phyloP scores from a whole-genome alignment of 2,113 vertebrate genomes.

The Eulacestoma nigropectus region DNA sequence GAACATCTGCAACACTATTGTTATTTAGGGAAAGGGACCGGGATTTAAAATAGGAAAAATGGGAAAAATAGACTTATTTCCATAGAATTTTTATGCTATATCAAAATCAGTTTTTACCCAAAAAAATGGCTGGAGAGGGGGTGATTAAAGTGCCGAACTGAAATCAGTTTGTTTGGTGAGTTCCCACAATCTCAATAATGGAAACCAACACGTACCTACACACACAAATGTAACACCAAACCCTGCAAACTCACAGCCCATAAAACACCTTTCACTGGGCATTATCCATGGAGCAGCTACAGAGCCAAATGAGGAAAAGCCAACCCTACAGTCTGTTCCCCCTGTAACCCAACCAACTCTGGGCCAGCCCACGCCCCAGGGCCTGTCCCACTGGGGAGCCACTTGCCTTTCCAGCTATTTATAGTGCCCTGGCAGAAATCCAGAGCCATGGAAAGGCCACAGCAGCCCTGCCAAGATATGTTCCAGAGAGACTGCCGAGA shows the following conservation, averaged over 20 bases:
- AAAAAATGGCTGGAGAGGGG: background rate
- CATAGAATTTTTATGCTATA: background rate
- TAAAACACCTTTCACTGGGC: background rate
- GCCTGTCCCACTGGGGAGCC: background rate
- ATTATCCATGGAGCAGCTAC: background rate
- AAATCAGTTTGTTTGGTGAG: background rate
- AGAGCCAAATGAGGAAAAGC: background rate
- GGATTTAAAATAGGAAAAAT: background rate
- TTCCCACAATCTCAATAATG: background rate
- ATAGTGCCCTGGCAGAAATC: background rate
- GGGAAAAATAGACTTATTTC: background rate
- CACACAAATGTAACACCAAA: rapidly evolving
- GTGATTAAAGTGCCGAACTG: background rate
- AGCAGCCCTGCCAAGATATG: background rate
- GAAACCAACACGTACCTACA: background rate
- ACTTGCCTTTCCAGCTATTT: background rate
- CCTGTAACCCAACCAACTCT: background rate
- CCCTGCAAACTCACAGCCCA: background rate
- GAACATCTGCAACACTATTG: background rate
- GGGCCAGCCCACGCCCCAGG: background rate
- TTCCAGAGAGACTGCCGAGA: background rate
- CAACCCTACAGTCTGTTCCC: background rate
- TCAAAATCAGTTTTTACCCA: background rate
- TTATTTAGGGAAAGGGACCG: background rate
- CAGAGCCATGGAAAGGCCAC: background rate